Conservation (phyloP, 2,888 invertebrate species). For the Spilarctia lutea region DNA sequence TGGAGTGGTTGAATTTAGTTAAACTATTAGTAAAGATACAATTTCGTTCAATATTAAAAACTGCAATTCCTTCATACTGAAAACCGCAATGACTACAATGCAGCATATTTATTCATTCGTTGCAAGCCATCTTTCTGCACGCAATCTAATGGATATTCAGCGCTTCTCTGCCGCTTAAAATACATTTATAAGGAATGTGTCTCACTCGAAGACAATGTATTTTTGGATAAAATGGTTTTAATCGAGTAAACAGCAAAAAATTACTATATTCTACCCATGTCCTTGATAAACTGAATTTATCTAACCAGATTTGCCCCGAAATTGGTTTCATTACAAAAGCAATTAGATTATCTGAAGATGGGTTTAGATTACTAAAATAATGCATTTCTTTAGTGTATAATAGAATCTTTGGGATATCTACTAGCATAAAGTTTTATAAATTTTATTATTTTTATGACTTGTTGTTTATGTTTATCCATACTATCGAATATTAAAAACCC, state of each 20-base stretch:
- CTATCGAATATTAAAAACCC: too few relatives aligned
- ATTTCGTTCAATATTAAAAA: background rate
- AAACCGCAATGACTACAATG: conserved; percentile 4
- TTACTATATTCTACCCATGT: background rate
- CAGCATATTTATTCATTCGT: conserved; percentile 3
- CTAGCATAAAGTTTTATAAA: too few relatives aligned
- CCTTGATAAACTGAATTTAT: background rate
- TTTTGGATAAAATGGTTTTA: background rate
- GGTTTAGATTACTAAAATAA: too few relatives aligned
- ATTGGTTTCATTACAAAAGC: too few relatives aligned
- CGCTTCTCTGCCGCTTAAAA: conserved; percentile 13
- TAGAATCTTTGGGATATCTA: too few relatives aligned
- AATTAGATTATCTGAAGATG: too few relatives aligned
- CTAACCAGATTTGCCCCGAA: background rate
- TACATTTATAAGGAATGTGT: conserved; percentile 16
- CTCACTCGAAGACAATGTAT: conserved; percentile 9
- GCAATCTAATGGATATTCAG: conserved; percentile 13
- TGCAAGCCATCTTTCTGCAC: conserved; percentile 6
- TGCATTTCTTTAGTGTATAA: too few relatives aligned
- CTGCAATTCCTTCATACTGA: background rate
- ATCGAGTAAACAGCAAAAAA: background rate
- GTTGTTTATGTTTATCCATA: too few relatives aligned
- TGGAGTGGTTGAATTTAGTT: too few relatives aligned
- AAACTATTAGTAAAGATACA: background rate
- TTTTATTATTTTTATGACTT: too few relatives aligned